A percentile compares a stretch with the other conserved stretches of the same genome.
Evolutionary conservation across 2,888 invertebrate genomes (phyloP).

Genomic region (Agrotis segetum): DNA sequence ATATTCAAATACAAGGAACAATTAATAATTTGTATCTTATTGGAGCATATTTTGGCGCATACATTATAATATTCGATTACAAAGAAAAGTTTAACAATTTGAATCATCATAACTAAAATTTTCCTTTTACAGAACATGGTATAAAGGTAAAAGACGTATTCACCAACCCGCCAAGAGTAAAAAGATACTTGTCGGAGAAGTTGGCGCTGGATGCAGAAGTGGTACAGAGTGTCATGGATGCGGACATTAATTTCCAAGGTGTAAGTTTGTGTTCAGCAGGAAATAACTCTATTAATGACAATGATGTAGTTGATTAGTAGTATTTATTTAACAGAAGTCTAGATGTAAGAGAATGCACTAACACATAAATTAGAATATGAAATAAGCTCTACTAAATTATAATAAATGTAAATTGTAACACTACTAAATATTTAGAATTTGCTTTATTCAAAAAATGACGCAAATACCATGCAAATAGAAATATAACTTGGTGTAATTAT

Average conservation of each 20-base stretch:
- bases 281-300: conserved; percentile 35
- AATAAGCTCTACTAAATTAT: conserved; percentile 11
- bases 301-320: conserved; percentile 3
- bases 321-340: conserved; percentile 10
- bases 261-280: conserved; percentile 79
- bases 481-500: background rate
- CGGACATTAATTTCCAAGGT: conserved; percentile 88
- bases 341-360: background rate
- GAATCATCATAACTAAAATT: background rate
- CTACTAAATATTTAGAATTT: background rate
- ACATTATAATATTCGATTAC: no score
- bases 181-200: conserved; percentile 77
- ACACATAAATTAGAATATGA: background rate
- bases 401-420: background rate
- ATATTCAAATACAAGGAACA: no score
- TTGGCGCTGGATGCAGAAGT: conserved; percentile 79
- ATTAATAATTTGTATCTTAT: no score
- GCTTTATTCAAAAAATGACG: no score
- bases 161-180: conserved; percentile 82
- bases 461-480: background rate
- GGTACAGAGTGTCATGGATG: conserved; percentile 83
- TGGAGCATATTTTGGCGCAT: no score
- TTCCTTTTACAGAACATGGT: conserved; percentile 86
- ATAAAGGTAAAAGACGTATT: conserved; percentile 88
- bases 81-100: no score